These are phyloP conservation scores for Rhynchonycteris naso DNA, from an alignment of 2,797 vertebrate species.

Conservation along the genomic window DNA sequence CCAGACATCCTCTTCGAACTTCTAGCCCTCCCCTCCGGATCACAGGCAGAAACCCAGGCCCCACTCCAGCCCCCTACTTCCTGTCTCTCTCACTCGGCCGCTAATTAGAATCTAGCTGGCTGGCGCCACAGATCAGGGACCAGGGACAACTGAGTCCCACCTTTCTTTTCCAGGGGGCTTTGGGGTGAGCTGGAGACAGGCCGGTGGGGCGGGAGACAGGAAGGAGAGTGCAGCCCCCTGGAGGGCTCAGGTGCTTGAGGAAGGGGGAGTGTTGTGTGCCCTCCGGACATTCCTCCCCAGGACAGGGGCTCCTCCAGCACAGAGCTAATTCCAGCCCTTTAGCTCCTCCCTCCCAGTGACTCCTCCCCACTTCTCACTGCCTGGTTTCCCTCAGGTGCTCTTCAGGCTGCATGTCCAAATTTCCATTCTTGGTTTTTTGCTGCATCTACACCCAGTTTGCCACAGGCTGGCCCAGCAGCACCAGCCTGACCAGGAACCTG, in stretches of 20 bases:
- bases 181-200: constrained; percentile 59
- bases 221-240: background rate
- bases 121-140: constrained; percentile 66
- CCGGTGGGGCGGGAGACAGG: background rate
- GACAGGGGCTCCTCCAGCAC: background rate
- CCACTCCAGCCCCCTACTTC: constrained; percentile 36
- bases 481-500: background rate
- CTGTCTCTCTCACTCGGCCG: constrained; percentile 5
- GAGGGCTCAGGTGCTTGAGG: background rate
- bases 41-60: constrained; percentile 7
- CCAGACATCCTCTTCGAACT: background rate
- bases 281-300: background rate
- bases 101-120: constrained; percentile 73
- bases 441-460: background rate
- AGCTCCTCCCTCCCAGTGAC: background rate
- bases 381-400: background rate
- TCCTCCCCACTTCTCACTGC: background rate
- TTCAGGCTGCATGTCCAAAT: background rate
- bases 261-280: background rate
- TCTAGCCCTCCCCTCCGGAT: background rate
- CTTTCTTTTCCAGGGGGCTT: constrained; percentile 40
- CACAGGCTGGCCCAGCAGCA: background rate
- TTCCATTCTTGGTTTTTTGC: background rate
- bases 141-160: constrained; percentile 68
- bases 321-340: background rate